Evolutionary conservation across 2,113 vertebrate species (phyloP).

Genomic region (Bos indicus): DNA sequence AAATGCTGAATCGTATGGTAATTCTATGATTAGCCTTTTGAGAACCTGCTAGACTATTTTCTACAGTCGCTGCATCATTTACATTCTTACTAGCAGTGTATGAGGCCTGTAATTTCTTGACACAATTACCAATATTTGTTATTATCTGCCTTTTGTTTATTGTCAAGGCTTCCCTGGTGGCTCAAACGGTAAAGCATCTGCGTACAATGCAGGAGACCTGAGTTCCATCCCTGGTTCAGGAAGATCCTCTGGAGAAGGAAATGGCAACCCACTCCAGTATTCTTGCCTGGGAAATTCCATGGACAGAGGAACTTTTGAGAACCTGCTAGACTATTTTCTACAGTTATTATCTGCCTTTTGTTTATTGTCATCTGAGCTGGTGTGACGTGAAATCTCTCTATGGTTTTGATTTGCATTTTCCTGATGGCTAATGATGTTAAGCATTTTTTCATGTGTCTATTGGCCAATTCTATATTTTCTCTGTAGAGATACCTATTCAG

Average conservation of each 20-base stretch:
- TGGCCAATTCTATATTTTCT: background rate
- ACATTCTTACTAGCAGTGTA: background rate
- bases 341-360: background rate
- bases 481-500: background rate
- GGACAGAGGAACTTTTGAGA: too few species aligned
- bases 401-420: background rate
- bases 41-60: background rate
- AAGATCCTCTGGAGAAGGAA: too few species aligned
- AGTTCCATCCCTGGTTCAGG: too few species aligned
- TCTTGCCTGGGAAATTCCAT: too few species aligned
- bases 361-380: background rate
- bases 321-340: too few species aligned
- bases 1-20: background rate
- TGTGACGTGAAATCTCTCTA: background rate
- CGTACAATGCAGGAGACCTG: too few species aligned
- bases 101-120: background rate
- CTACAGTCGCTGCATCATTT: background rate
- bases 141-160: background rate
- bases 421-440: background rate
- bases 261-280: too few species aligned
- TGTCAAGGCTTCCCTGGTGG: background rate
- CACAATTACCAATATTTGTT: background rate
- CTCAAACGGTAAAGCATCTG: too few species aligned
- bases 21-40: background rate
- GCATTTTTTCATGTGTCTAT: background rate